phyloP scores from a whole-genome alignment of 2,797 vertebrate species.

The Gallinago stenura region DNA sequence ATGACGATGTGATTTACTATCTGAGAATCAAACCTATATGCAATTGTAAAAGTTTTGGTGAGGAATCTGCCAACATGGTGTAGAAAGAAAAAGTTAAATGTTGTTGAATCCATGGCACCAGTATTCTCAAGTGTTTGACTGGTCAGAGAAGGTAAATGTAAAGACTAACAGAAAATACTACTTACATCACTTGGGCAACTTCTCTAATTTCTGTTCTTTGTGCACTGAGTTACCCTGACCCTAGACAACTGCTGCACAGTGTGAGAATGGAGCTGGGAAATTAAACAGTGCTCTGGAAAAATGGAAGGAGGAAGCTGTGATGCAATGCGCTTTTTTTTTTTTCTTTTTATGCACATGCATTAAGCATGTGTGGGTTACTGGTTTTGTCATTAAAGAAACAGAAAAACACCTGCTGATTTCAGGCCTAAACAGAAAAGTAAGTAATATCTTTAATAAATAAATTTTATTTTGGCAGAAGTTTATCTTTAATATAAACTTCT shows the following conservation, averaged over 20 bases:
- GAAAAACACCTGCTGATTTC: not conserved
- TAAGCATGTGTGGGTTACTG: not conserved
- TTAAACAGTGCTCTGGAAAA: not conserved
- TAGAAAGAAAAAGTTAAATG: not conserved
- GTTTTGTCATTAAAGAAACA: not conserved
- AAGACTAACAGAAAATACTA: not conserved
- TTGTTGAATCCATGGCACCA: not conserved
- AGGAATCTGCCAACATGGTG: not conserved
- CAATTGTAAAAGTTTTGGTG: not conserved
- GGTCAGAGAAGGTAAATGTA: not conserved
- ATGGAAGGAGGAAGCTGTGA: not conserved
- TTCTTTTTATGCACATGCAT: not conserved
- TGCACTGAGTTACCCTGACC: not conserved
- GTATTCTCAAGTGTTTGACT: accelerated
- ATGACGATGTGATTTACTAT: not conserved
- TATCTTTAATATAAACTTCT: not conserved
- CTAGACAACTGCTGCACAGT: not conserved
- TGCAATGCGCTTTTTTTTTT: not conserved
- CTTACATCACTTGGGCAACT: not conserved
- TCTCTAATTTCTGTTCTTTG: not conserved
- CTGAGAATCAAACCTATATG: not conserved
- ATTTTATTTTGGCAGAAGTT: not conserved
- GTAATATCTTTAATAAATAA: not conserved
- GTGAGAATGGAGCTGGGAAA: not conserved
- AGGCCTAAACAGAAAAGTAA: not conserved